Conservation (phyloP, 2,888 invertebrate genomes). For the Ceraclea dissimilis region DNA sequence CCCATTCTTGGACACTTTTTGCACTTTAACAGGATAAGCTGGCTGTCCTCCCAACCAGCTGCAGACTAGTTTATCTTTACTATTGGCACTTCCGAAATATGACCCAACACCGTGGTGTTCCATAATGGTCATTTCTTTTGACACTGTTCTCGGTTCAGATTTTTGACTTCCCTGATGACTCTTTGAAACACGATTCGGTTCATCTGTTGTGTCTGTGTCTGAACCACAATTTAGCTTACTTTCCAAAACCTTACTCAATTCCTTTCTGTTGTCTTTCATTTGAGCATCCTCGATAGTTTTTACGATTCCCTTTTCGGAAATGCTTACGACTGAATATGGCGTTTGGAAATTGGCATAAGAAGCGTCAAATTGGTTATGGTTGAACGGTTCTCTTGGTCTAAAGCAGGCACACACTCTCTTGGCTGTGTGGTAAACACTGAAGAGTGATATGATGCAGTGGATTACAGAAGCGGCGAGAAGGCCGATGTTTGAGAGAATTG, state of each 20-base stretch:
- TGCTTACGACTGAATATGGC: slow-evolving; percentile 36
- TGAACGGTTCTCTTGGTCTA: slow-evolving; percentile 41
- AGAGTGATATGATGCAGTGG: slow-evolving; percentile 49
- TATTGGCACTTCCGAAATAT: slow-evolving; percentile 44
- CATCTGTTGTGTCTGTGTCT: slow-evolving; percentile 21
- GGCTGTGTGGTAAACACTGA: slow-evolving; percentile 48
- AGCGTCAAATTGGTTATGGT: slow-evolving; percentile 48
- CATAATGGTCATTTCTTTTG: slow-evolving; percentile 14
- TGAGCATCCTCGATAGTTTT: slow-evolving; percentile 31
- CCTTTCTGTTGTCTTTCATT: slow-evolving; percentile 32
- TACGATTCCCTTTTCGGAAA: slow-evolving; percentile 35
- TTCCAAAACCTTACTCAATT: slow-evolving; percentile 40
- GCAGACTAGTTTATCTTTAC: slow-evolving; percentile 49
- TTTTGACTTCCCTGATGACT: not conserved
- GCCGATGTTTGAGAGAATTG: slow-evolving; percentile 55
- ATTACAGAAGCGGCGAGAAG: slow-evolving; percentile 51
- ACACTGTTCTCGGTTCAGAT: slow-evolving; percentile 8
- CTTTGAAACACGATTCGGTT: not conserved
- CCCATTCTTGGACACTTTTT: slow-evolving; percentile 28
- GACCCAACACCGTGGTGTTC: slow-evolving; percentile 31
- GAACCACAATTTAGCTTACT: slow-evolving; percentile 32
- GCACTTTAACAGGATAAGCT: slow-evolving; percentile 25
- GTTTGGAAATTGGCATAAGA: slow-evolving; percentile 33
- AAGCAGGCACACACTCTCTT: slow-evolving; percentile 52
- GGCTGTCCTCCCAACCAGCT: slow-evolving; percentile 50